Conservation (phyloP, 2,797 vertebrate species). For the Natrix natrix region DNA sequence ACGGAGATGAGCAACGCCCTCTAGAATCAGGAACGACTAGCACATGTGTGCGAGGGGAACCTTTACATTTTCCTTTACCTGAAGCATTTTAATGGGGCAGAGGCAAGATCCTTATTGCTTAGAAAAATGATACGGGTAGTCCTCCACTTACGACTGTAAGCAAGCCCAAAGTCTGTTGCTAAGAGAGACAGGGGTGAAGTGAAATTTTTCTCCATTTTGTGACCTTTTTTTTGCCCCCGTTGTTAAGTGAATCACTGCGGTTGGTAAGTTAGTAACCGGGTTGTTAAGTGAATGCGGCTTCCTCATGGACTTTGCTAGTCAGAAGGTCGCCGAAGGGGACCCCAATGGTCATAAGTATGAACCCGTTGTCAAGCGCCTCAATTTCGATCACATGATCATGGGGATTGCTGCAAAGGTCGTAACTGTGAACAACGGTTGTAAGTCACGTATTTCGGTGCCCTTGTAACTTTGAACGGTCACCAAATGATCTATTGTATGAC, state of each 20-base stretch:
- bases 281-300: not conserved
- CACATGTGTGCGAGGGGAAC: no score
- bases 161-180: not conserved
- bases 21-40: no score
- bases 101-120: not conserved
- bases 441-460: not conserved
- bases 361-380: not conserved
- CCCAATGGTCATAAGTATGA: not conserved
- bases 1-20: no score
- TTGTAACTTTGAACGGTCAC: not conserved
- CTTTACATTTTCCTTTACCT: no score
- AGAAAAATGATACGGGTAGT: not conserved
- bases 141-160: not conserved
- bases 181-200: not conserved
- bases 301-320: not conserved
- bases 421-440: not conserved
- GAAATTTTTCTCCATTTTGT: not conserved
- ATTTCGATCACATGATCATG: not conserved
- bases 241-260: not conserved
- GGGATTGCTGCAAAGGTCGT: no score
- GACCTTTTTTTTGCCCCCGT: not conserved
- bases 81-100: no score
- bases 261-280: not conserved
- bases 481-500: not conserved
- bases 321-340: not conserved